Percentiles rank a stretch among this genome's conserved stretches.
Evolutionary conservation across 2,113 vertebrate species (phyloP).

Genomic region (Haemorhous mexicanus): DNA sequence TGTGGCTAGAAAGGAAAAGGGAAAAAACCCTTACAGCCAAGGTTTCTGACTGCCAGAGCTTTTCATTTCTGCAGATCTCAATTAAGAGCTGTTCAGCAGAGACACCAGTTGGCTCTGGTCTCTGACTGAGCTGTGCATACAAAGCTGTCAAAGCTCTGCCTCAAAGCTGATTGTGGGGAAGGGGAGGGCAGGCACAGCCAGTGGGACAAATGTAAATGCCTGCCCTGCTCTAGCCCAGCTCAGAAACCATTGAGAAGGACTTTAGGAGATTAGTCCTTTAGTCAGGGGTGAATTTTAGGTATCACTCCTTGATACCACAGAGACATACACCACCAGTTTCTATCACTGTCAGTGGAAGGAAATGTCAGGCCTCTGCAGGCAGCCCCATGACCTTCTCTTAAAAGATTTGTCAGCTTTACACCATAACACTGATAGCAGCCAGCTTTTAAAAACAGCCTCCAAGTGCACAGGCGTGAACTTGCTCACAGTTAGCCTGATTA

Average conservation of each 20-base stretch:
- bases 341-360: background rate
- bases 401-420: slow-evolving; percentile 3
- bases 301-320: background rate
- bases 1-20: background rate
- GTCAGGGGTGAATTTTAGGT: background rate
- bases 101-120: background rate
- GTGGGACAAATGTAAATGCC: background rate
- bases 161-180: background rate
- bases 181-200: background rate
- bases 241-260: background rate
- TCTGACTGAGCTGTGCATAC: background rate
- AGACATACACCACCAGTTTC: background rate
- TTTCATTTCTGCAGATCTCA: background rate
- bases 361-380: background rate
- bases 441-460: background rate
- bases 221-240: background rate
- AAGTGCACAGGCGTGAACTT: background rate
- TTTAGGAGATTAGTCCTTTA: background rate
- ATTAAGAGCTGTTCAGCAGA: background rate
- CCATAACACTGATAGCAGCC: background rate
- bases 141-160: background rate
- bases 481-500: background rate
- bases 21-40: background rate
- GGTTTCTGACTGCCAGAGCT: background rate
- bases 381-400: slow-evolving; percentile 7